These are phyloP conservation scores for Serranus cabrilla DNA, from an alignment of 2,797 vertebrate genomes.

Conservation along the genomic window DNA sequence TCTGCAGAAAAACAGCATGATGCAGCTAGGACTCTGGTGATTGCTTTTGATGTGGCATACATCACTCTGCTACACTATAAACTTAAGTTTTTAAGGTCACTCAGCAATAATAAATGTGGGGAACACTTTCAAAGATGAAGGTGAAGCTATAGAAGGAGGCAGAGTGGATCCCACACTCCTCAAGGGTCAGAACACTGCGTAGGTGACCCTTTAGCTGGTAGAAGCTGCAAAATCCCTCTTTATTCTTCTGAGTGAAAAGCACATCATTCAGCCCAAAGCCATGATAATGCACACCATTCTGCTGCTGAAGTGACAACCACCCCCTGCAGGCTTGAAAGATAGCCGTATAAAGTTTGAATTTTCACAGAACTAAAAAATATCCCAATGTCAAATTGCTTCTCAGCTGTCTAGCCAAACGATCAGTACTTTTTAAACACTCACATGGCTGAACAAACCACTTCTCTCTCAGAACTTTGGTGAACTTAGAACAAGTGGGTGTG, in stretches of 20 bases:
- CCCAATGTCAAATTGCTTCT: slow-evolving; percentile 13
- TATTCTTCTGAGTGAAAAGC: background rate
- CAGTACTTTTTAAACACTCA: background rate
- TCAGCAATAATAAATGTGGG: background rate
- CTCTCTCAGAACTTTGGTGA: background rate
- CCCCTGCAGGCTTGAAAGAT: background rate
- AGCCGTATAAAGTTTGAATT: background rate
- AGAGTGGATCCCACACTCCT: slow-evolving; percentile 27
- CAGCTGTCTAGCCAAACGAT: background rate
- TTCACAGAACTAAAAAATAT: background rate
- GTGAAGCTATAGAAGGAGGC: slow-evolving; percentile 1
- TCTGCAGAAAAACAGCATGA: slow-evolving; percentile 30
- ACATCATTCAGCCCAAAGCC: slow-evolving; percentile 20
- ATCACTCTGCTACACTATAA: background rate
- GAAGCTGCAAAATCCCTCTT: slow-evolving; percentile 10
- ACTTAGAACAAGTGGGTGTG: background rate
- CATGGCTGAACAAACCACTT: background rate
- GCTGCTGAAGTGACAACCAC: background rate
- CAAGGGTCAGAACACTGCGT: slow-evolving; percentile 52
- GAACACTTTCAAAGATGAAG: slow-evolving; percentile 43
- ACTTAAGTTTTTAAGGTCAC: slow-evolving; percentile 27
- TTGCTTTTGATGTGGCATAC: slow-evolving; percentile 12
- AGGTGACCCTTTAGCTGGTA: slow-evolving; percentile 42
- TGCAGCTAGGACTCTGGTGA: background rate
- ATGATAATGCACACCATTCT: slow-evolving; percentile 22